Conservation (phyloP, 2,888 invertebrate species). For the Nomada fabriciana region DNA sequence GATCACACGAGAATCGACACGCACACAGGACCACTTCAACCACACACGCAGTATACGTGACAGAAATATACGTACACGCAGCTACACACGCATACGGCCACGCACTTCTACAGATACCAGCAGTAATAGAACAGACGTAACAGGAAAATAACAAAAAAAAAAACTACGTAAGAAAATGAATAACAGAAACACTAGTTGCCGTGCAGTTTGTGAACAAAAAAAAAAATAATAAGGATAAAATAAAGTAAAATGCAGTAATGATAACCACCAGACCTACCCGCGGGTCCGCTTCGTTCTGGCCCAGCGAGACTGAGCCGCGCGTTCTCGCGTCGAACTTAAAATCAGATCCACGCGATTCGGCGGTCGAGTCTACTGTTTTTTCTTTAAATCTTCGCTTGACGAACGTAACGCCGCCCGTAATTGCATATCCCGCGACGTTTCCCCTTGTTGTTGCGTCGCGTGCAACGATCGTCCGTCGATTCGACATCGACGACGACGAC, state of each 20-base stretch:
- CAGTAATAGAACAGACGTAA: slow-evolving; percentile 75
- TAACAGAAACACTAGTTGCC: slow-evolving; percentile 81
- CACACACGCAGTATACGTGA: slow-evolving; percentile 39
- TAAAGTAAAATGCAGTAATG: slow-evolving; percentile 68
- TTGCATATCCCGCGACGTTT: slow-evolving; percentile 14
- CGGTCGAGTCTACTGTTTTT: slow-evolving; percentile 13
- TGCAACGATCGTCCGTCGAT: not conserved
- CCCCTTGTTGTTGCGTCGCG: not conserved
- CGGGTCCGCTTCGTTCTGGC: slow-evolving; percentile 84
- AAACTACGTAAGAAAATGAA: slow-evolving; percentile 69
- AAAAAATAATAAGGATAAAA: slow-evolving; percentile 72
- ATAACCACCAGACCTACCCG: slow-evolving; percentile 83
- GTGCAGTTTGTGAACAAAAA: slow-evolving; percentile 79
- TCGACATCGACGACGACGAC: not conserved
- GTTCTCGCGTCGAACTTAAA: slow-evolving; percentile 48
- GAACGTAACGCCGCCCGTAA: slow-evolving; percentile 6
- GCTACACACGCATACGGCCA: slow-evolving; percentile 68
- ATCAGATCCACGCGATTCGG: not conserved
- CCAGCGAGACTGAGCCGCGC: slow-evolving; percentile 72
- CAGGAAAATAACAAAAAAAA: slow-evolving; percentile 67
- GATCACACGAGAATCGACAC: slow-evolving; percentile 24
- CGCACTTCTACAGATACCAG: slow-evolving; percentile 75
- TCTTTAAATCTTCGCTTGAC: slow-evolving; percentile 17
- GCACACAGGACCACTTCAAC: slow-evolving; percentile 59
- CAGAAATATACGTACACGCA: slow-evolving; percentile 63